Percentiles rank a stretch among this genome's conserved stretches.
Evolutionary conservation across 1,140 invertebrate species (phyloP).

Genomic region (Pseudoatta argentina): DNA sequence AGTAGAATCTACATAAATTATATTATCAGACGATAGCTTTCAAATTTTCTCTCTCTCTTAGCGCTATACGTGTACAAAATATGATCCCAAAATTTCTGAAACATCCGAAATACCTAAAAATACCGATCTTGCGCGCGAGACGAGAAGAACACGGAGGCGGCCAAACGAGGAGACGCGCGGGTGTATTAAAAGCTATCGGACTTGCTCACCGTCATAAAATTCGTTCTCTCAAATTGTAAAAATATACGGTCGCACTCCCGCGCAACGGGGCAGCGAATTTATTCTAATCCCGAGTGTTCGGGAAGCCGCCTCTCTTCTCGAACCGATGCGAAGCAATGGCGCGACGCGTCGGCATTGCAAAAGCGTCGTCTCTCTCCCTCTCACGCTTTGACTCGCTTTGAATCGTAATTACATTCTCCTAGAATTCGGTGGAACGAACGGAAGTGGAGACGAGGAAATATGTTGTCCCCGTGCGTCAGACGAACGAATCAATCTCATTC

Average conservation of each 20-base stretch:
- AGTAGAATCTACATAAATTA: constrained; percentile 31
- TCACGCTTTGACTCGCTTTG: neutral
- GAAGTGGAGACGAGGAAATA: neutral
- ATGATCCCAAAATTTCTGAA: constrained; percentile 34
- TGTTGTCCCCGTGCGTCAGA: neutral
- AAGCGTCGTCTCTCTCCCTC: neutral
- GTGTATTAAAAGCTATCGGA: constrained; percentile 42
- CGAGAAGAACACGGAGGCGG: neutral
- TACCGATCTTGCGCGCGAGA: constrained; percentile 2
- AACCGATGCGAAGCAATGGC: constrained; percentile 5
- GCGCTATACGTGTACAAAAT: neutral
- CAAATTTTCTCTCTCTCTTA: neutral
- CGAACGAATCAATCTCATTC: constrained; percentile 15
- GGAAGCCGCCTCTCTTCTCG: constrained; percentile 12
- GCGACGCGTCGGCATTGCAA: constrained; percentile 19
- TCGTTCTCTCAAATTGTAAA: constrained; percentile 54
- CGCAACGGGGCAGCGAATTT: constrained; percentile 35
- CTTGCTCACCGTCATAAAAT: constrained; percentile 45
- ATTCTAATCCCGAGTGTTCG: constrained; percentile 50
- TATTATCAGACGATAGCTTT: neutral
- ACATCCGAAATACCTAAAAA: constrained; percentile 40
- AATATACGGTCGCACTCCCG: neutral
- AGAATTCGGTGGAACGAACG: constrained; percentile 32
- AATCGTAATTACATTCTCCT: constrained; percentile 47
- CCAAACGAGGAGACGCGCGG: neutral